Evolutionary conservation across 1,140 invertebrate genomes (phyloP).

Genomic region (Leptopilina clavipes): DNA sequence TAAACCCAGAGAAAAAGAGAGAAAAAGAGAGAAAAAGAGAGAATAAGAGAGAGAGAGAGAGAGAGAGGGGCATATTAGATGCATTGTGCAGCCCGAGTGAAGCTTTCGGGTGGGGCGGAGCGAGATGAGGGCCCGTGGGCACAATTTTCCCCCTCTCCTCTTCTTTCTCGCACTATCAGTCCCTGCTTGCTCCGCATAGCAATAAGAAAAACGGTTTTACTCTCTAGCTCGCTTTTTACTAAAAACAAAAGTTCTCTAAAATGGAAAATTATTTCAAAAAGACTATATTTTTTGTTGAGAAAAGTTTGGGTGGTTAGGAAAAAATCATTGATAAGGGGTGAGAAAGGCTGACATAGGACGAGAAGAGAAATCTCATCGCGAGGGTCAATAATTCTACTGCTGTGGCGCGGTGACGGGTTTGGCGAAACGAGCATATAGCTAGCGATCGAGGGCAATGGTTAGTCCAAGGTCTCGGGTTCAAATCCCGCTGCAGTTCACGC

Average conservation of each 20-base stretch:
- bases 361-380: slow-evolving; percentile 45
- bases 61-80: neutral
- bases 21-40: too few relatives aligned
- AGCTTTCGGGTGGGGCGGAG: slow-evolving; percentile 28
- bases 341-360: neutral
- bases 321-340: neutral
- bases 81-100: slow-evolving; percentile 11
- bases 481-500: slow-evolving; percentile 63
- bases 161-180: too few relatives aligned
- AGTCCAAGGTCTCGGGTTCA: slow-evolving; percentile 74
- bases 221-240: too few relatives aligned
- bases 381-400: slow-evolving; percentile 56
- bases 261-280: too few relatives aligned
- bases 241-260: too few relatives aligned
- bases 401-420: slow-evolving; percentile 42
- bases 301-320: too few relatives aligned
- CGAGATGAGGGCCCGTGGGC: slow-evolving; percentile 7
- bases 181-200: neutral
- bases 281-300: too few relatives aligned
- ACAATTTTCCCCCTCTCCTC: neutral
- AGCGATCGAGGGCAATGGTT: slow-evolving; percentile 75
- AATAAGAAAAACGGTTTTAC: slow-evolving; percentile 26
- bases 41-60: too few relatives aligned
- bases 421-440: slow-evolving; percentile 66
- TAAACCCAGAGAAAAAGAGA: too few relatives aligned